Evolutionary conservation across 2,113 vertebrate species (phyloP).

Genomic region (Rhinolophus sinicus): DNA sequence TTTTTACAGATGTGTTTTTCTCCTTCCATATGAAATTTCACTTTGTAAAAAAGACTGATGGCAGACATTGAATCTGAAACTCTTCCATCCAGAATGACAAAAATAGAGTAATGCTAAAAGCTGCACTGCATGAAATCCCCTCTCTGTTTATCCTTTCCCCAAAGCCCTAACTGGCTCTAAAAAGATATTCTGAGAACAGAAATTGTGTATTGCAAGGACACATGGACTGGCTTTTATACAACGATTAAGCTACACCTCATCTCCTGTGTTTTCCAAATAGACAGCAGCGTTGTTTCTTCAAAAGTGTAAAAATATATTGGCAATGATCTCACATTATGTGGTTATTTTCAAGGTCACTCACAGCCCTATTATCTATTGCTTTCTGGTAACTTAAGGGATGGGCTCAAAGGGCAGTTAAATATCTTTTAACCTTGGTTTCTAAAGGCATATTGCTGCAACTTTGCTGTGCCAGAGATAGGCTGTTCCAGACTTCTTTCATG

Average conservation of each 20-base stretch:
- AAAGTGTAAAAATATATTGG: slow-evolving; percentile 53
- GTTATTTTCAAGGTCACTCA: background rate
- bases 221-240: background rate
- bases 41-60: slow-evolving; percentile 57
- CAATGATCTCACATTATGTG: slow-evolving; percentile 31
- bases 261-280: slow-evolving; percentile 62
- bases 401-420: background rate
- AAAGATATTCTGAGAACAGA: slow-evolving; percentile 57
- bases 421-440: background rate
- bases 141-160: background rate
- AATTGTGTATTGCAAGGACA: background rate
- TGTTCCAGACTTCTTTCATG: background rate
- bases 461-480: background rate
- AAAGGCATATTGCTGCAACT: background rate
- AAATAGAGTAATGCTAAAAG: slow-evolving; percentile 44
- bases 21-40: slow-evolving; percentile 70
- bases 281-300: slow-evolving; percentile 55
- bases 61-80: slow-evolving; percentile 59
- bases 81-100: slow-evolving; percentile 62
- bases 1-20: background rate
- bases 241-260: background rate
- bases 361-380: background rate
- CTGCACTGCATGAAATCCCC: background rate
- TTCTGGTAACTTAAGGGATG: background rate
- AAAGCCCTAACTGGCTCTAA: slow-evolving; percentile 32